Conservation (phyloP, 2,888 invertebrate genomes). For the Phaedon cochleariae region DNA sequence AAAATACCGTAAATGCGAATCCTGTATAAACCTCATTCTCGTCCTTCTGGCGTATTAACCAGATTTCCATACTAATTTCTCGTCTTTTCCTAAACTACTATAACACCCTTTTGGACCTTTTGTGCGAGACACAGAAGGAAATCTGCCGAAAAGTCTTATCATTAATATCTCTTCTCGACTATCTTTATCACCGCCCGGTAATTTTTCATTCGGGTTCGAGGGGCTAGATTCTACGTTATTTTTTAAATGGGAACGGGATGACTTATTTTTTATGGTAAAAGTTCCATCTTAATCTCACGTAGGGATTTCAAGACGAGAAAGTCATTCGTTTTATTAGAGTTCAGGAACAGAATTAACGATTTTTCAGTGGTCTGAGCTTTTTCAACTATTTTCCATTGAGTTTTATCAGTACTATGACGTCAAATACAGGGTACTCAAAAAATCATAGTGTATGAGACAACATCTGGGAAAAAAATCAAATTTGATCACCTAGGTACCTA, state of each 20-base stretch:
- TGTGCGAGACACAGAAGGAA: neutral
- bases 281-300: neutral
- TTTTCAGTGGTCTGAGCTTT: neutral
- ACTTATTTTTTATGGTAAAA: neutral
- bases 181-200: neutral
- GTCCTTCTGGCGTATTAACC: neutral
- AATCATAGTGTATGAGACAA: too few relatives aligned
- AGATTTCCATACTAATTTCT: neutral
- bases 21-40: too few relatives aligned
- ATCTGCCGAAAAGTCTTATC: neutral
- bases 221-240: neutral
- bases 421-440: too few relatives aligned
- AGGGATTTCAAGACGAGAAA: neutral
- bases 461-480: too few relatives aligned
- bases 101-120: neutral
- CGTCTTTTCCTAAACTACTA: neutral
- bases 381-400: too few relatives aligned
- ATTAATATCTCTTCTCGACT: slow-evolving; percentile 17
- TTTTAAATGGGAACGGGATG: neutral
- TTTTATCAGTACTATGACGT: too few relatives aligned
- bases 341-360: neutral
- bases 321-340: neutral
- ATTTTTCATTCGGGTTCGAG: slow-evolving; percentile 10
- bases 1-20: neutral
- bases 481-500: too few relatives aligned